Base-by-base conservation (phyloP, 2,888 invertebrate genomes). In the Lasioglossum villosulum region DNA sequence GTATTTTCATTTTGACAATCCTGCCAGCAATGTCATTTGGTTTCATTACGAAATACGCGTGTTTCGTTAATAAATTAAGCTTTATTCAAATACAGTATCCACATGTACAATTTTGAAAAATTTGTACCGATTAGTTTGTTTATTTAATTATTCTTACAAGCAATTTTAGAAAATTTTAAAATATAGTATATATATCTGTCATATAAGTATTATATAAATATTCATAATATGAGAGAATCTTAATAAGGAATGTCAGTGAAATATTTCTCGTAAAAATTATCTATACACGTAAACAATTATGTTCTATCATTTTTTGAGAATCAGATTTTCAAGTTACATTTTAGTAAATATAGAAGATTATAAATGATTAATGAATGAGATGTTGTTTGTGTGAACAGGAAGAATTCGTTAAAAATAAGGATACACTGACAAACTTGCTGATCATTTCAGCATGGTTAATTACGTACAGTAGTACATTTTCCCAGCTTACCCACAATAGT, bases 401-500 rank as follows among this genome's bases (percentile, higher is more conserved):
- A 39, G n/a, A n/a, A 12, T 14, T 12, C 70, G n/a, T 37, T n/a
- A 19, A 39, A 70, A 39, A 37, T 39, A n/a, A 70, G 4, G n/a
- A 70, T 70, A n/a, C 2, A 39, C n/a, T 5, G 37, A n/a, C 1
- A 39, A 39, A 70, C n/a, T 39, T 37, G 23, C n/a, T 23, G 39
- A 70, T 39, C 14, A 63, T 63, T 63, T 19, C 27, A 16, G 48
- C 27, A 34, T 34, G 4, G 16, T 45, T 72, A 48, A 34, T 73
- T 48, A 34, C 48, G 2, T 5, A 34, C 48, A 8, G 45, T 48
- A 30, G 48, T 34, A 73, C 23, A 73, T 73, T 73, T 73, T 48
- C 34, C 48, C 27, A 52, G 30, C 73, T 73, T 73, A 52, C 34
- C 73, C 63, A 23, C 42, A 23, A 76, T 75, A 59, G 88, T 86